These are phyloP conservation scores for Diplolepis rosae DNA, from an alignment of 2,888 invertebrate species.

Conservation along the genomic window DNA sequence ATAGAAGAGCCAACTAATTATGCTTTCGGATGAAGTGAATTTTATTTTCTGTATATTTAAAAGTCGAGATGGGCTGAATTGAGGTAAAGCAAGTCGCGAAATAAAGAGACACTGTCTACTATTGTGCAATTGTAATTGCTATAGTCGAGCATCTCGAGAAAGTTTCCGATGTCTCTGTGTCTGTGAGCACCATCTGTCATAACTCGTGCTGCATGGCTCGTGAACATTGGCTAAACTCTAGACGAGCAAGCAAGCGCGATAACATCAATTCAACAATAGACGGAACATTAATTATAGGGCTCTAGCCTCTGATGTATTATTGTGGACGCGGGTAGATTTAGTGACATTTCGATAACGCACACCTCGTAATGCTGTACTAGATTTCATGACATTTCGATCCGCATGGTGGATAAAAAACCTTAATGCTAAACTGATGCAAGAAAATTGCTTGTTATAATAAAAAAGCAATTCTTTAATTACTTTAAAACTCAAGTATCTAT, in stretches of 20 bases:
- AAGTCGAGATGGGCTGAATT: not conserved
- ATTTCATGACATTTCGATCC: conserved; percentile 1
- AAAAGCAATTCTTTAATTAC: too few species aligned
- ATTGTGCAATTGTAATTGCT: conserved; percentile 54
- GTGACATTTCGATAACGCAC: conserved; percentile 17
- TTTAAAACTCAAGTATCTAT: too few species aligned
- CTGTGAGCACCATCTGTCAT: conserved; percentile 45
- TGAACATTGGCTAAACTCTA: conserved; percentile 18
- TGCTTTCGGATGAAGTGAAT: too few species aligned
- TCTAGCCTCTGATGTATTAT: not conserved
- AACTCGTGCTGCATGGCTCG: conserved; percentile 37
- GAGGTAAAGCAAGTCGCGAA: conserved; percentile 33
- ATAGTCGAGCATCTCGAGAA: conserved; percentile 50
- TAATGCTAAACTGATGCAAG: not conserved
- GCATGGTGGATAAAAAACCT: not conserved
- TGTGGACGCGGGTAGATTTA: not conserved
- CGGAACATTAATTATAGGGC: conserved; percentile 24
- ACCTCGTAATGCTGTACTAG: not conserved
- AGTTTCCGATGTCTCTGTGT: conserved; percentile 43
- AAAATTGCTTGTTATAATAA: not conserved
- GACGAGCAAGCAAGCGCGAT: conserved; percentile 8
- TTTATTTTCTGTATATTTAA: not conserved
- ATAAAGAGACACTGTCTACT: conserved; percentile 30
- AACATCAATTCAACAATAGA: conserved; percentile 21
- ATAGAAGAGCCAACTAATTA: too few species aligned